phyloP scores from a whole-genome alignment of 2,113 vertebrate species.

The Nicator chloris region DNA sequence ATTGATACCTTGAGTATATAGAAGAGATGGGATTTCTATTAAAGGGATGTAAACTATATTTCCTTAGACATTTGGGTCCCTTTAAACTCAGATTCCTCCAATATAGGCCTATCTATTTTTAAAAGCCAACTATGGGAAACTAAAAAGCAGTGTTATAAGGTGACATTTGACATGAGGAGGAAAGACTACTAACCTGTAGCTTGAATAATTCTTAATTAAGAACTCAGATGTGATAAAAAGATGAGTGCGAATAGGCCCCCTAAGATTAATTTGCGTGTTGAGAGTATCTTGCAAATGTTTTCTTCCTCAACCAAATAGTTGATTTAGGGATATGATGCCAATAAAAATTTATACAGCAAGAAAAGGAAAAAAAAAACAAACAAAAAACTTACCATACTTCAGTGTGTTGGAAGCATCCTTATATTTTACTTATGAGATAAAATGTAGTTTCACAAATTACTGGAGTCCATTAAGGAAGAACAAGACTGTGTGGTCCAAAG shows the following conservation, averaged over 20 bases:
- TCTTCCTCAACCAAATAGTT: neutral
- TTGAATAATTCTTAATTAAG: neutral
- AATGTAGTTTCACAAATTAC: conserved; percentile 40
- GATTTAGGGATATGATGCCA: neutral
- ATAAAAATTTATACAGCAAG: neutral
- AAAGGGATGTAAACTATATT: neutral
- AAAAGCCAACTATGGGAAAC: neutral
- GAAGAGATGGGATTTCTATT: neutral
- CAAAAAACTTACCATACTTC: neutral
- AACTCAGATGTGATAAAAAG: neutral
- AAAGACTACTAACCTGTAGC: neutral
- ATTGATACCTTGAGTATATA: neutral
- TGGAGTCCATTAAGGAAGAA: conserved; percentile 18
- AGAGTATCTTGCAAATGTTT: neutral
- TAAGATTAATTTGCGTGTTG: neutral
- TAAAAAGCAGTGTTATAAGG: neutral
- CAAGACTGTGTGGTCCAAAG: conserved; percentile 42
- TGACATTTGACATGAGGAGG: neutral
- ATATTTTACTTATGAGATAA: conserved; percentile 20
- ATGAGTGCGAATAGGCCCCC: neutral
- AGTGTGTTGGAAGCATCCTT: neutral
- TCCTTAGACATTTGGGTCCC: neutral
- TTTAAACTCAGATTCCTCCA: neutral
- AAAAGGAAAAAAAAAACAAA: neutral
- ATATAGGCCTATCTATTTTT: neutral